phyloP scores from a whole-genome alignment of 2,113 vertebrate genomes.

The Zeus faber region DNA sequence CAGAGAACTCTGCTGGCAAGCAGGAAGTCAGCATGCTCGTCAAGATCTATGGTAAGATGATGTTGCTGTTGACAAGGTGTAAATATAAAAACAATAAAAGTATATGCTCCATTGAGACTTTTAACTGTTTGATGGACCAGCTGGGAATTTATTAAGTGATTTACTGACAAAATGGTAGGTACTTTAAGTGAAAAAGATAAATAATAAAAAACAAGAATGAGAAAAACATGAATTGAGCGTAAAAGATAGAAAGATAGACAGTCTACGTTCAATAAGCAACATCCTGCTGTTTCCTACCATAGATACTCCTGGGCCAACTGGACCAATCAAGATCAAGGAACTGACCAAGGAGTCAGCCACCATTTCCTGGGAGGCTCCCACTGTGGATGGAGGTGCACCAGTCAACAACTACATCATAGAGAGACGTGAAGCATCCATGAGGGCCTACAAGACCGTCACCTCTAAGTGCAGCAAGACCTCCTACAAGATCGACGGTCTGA shows the following conservation, averaged over 20 bases:
- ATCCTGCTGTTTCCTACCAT: slow-evolving; percentile 15
- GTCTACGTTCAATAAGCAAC: background rate
- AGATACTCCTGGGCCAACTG: slow-evolving; percentile 95
- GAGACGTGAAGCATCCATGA: slow-evolving; percentile 95
- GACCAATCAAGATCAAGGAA: slow-evolving; percentile 88
- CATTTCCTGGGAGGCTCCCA: slow-evolving; percentile 92
- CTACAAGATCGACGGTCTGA: slow-evolving; percentile 85
- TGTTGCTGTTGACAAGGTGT: slow-evolving; percentile 3
- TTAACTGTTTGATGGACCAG: too few species aligned
- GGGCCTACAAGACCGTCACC: slow-evolving; percentile 95
- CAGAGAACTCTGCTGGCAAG: slow-evolving; percentile 94
- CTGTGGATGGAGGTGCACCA: slow-evolving; percentile 92
- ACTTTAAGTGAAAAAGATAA: too few species aligned
- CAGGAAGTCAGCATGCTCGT: slow-evolving; percentile 91
- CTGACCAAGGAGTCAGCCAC: slow-evolving; percentile 87
- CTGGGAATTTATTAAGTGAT: slow-evolving; percentile 5
- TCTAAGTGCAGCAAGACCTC: slow-evolving; percentile 94
- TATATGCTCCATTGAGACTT: too few species aligned
- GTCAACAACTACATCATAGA: slow-evolving; percentile 95
- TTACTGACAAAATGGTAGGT: too few species aligned
- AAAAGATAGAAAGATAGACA: too few species aligned
- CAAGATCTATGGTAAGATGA: slow-evolving; percentile 90
- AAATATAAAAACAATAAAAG: too few species aligned
- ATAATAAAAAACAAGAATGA: too few species aligned
- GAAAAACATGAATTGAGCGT: background rate